Percentiles rank a stretch among this genome's conserved stretches.
Conservation (phyloP, 2,797 vertebrate species). For the Lycodopsis pacificus region DNA sequence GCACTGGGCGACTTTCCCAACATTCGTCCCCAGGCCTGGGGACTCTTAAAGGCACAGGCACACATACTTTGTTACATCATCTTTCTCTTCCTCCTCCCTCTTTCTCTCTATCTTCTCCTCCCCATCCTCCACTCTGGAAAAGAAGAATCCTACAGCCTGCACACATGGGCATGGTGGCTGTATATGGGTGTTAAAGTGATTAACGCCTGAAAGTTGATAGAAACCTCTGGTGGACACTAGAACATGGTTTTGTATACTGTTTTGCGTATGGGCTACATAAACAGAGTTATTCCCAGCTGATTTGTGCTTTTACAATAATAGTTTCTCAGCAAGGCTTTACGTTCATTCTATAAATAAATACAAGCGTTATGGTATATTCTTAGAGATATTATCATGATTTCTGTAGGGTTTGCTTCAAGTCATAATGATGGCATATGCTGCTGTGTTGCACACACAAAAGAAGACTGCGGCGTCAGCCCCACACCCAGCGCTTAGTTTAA, state of each 20-base stretch:
- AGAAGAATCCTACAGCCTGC: conserved; percentile 1
- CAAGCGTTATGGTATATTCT: conserved; percentile 30
- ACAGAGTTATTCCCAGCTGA: conserved; percentile 55
- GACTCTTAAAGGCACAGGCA: conserved; percentile 79
- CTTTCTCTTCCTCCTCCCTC: conserved; percentile 17
- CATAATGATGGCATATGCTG: conserved; percentile 31
- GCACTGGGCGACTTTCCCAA: conserved; percentile 90
- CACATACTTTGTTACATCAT: conserved; percentile 22
- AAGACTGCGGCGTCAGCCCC: conserved; percentile 28
- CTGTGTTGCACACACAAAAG: conserved; percentile 16
- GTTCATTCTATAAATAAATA: conserved; percentile 32
- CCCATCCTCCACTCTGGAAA: background rate
- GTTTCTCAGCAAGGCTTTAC: conserved; percentile 23
- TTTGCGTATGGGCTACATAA: conserved; percentile 40
- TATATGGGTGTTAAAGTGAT: conserved; percentile 19
- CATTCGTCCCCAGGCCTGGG: conserved; percentile 57
- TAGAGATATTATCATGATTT: conserved; percentile 26
- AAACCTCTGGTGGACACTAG: conserved; percentile 52
- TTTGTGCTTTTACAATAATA: conserved; percentile 40
- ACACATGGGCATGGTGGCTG: conserved; percentile 10
- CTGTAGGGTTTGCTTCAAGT: conserved; percentile 16
- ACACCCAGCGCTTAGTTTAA: conserved; percentile 35
- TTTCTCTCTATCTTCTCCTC: conserved; percentile 19
- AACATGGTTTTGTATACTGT: conserved; percentile 52
- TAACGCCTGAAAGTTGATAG: conserved; percentile 29